Evolutionary conservation across 2,113 vertebrate species (phyloP).

Genomic region (Gnathonemus echidnorhynchus): DNA sequence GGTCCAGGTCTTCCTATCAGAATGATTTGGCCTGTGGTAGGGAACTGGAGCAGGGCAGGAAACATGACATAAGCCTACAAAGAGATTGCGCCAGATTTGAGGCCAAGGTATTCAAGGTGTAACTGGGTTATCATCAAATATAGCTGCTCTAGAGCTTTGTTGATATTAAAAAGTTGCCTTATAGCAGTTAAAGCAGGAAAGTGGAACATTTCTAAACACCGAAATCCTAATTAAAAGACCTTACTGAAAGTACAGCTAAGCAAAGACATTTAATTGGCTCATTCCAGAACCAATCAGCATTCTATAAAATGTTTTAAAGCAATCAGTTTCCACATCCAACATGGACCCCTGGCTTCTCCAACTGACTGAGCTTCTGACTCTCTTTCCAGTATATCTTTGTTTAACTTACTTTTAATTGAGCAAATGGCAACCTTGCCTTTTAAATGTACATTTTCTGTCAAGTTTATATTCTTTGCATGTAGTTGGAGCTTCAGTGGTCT

Average conservation of each 20-base stretch:
- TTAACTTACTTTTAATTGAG: background rate
- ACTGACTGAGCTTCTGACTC: background rate
- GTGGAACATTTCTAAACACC: background rate
- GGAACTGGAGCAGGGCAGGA: background rate
- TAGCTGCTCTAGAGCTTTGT: background rate
- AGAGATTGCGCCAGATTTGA: background rate
- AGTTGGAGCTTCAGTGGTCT: background rate
- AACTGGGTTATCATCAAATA: background rate
- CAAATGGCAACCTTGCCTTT: background rate
- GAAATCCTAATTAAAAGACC: background rate
- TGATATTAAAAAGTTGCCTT: background rate
- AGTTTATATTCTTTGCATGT: background rate
- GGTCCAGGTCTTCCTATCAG: background rate
- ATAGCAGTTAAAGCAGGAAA: background rate
- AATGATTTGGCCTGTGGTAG: background rate
- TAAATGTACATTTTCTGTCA: background rate
- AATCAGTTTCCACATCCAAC: background rate
- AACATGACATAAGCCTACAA: background rate
- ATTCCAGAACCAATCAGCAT: background rate
- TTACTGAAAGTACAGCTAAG: background rate
- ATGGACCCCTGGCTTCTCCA: background rate
- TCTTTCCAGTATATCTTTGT: background rate
- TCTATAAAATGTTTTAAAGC: background rate
- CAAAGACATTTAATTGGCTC: background rate
- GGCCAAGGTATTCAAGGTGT: background rate